Conservation (phyloP, 2,888 invertebrate genomes). For the Agrotis clavis region DNA sequence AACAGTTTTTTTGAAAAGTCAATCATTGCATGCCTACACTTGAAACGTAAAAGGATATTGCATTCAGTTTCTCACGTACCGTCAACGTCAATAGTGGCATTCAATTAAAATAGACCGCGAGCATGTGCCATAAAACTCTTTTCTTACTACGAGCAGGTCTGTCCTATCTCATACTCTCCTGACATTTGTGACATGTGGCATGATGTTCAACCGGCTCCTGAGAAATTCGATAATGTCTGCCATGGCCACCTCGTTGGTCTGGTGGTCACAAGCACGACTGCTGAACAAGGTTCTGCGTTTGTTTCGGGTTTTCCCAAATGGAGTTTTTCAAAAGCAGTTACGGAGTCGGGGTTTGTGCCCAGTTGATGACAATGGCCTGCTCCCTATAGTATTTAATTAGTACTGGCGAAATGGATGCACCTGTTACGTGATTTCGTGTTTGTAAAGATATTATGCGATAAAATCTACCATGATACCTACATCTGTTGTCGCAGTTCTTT, state of each 20-base stretch:
- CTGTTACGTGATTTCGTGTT: no score
- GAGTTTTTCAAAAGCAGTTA: no score
- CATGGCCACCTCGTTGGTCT: background rate
- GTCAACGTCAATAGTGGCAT: constrained; percentile 44
- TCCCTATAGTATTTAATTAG: no score
- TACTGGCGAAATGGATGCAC: no score
- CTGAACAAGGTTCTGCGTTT: no score
- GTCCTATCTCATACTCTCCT: background rate
- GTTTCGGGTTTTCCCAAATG: no score
- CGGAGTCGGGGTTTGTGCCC: no score
- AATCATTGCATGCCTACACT: constrained; percentile 10
- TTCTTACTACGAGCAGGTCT: constrained; percentile 11
- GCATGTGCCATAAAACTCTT: constrained; percentile 36
- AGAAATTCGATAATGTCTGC: background rate
- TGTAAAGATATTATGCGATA: background rate
- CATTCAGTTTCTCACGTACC: constrained; percentile 20
- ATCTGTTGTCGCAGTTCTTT: background rate
- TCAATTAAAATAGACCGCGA: constrained; percentile 47
- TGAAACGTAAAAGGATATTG: constrained; percentile 26
- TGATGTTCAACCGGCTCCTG: background rate
- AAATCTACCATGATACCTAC: constrained; percentile 10
- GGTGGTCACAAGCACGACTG: no score
- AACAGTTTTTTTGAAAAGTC: background rate
- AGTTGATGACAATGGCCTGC: no score
- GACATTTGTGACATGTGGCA: constrained; percentile 3